Conservation (phyloP, 2,113 vertebrate genomes). For the Catagonus wagneri region DNA sequence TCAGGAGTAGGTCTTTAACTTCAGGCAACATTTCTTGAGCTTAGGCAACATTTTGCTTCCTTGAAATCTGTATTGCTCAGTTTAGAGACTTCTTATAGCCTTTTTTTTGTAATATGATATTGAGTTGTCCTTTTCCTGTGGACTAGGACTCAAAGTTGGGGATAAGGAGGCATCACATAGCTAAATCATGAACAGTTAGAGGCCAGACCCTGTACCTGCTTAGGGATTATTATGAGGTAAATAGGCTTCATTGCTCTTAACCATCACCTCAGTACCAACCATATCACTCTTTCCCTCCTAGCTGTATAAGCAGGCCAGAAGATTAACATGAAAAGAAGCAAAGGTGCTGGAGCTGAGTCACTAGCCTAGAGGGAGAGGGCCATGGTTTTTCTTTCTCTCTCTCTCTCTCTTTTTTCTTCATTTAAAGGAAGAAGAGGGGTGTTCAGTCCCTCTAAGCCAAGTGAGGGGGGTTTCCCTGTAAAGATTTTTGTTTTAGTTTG, state of each 20-base stretch:
- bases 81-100: background rate
- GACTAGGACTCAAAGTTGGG: background rate
- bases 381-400: conserved; percentile 26
- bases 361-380: background rate
- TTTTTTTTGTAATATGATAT: background rate
- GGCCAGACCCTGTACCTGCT: background rate
- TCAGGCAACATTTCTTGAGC: conserved; percentile 19
- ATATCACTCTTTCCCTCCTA: background rate
- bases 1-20: background rate
- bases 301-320: background rate
- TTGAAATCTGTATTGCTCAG: background rate
- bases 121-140: conserved; percentile 37
- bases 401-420: background rate
- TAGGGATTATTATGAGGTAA: background rate
- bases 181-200: background rate
- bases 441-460: background rate
- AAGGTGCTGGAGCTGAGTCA: background rate
- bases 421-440: background rate
- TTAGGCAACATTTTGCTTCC: conserved; percentile 9
- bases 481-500: conserved; percentile 8
- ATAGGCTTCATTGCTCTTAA: background rate
- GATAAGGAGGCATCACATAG: background rate
- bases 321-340: background rate
- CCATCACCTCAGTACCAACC: background rate
- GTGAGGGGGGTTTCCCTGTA: background rate